These are phyloP conservation scores for Spodoptera frugiperda DNA, from an alignment of 1,140 invertebrate genomes.

Conservation along the genomic window DNA sequence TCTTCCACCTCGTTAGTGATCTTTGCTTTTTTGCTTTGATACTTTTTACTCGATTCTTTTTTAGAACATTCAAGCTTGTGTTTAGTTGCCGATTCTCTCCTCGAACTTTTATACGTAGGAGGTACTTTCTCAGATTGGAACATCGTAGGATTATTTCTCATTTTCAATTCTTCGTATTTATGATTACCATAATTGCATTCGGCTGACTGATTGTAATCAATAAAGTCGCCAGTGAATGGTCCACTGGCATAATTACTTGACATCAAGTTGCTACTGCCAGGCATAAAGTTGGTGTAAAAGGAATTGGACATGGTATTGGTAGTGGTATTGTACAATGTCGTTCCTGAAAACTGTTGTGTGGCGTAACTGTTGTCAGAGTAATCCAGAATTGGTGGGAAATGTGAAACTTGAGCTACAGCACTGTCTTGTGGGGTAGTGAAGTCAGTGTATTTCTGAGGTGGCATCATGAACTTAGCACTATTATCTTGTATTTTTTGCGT, in stretches of 20 bases:
- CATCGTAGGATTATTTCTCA: conserved; percentile 68
- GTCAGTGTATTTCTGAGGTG: conserved; percentile 75
- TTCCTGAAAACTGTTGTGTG: conserved; percentile 78
- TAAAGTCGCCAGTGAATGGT: conserved; percentile 77
- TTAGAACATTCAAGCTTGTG: conserved; percentile 82
- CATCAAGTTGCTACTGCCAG: conserved; percentile 75
- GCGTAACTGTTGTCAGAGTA: conserved; percentile 78
- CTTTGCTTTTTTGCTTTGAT: conserved; percentile 78
- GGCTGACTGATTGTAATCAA: conserved; percentile 77
- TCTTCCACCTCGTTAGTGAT: conserved; percentile 73
- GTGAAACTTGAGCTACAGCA: conserved; percentile 79
- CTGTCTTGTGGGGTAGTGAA: conserved; percentile 72
- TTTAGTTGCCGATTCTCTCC: conserved; percentile 75
- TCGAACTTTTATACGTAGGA: conserved; percentile 69
- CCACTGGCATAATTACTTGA: conserved; percentile 72
- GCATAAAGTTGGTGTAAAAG: conserved; percentile 82
- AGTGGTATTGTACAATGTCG: conserved; percentile 78
- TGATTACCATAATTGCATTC: conserved; percentile 81
- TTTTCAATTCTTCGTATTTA: conserved; percentile 79
- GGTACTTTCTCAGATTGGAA: conserved; percentile 73
- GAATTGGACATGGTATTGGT: conserved; percentile 82
- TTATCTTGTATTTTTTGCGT: conserved; percentile 76
- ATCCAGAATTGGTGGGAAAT: conserved; percentile 80
- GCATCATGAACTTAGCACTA: conserved; percentile 69
- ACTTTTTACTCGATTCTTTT: conserved; percentile 80